A percentile compares a stretch with the other conserved stretches of the same genome.
Conservation (phyloP, 2,888 invertebrate genomes). For the Lamproptera curius region DNA sequence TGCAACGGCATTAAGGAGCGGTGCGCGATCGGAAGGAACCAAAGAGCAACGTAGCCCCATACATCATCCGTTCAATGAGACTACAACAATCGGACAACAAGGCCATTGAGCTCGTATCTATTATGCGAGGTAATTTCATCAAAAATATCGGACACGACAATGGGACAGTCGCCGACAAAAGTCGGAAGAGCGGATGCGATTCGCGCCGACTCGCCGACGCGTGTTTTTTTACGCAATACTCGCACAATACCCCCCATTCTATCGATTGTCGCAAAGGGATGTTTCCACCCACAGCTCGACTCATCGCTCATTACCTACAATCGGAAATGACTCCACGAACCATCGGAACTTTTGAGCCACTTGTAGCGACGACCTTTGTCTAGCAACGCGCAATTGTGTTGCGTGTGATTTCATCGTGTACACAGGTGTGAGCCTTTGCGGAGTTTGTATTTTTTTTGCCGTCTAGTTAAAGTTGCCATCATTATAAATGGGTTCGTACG, state of each 20-base stretch:
- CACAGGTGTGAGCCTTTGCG: constrained; percentile 50
- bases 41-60: constrained; percentile 46
- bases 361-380: constrained; percentile 43
- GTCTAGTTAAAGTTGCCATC: constrained; percentile 15
- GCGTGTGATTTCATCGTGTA: constrained; percentile 34
- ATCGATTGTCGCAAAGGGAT: constrained; percentile 66
- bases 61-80: constrained; percentile 72
- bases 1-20: constrained; percentile 52
- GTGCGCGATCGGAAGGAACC: constrained; percentile 62
- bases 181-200: constrained; percentile 77
- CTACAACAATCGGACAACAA: constrained; percentile 72
- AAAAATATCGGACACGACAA: constrained; percentile 72
- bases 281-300: constrained; percentile 76
- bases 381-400: constrained; percentile 39
- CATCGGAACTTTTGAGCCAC: constrained; percentile 63
- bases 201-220: constrained; percentile 65
- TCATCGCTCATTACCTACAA: constrained; percentile 71
- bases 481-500: constrained; percentile 11
- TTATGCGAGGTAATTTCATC: constrained; percentile 76
- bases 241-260: constrained; percentile 42
- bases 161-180: constrained; percentile 62
- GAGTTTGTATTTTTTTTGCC: constrained; percentile 16
- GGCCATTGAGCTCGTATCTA: constrained; percentile 55
- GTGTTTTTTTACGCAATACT: constrained; percentile 65
- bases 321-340: constrained; percentile 67